Evolutionary conservation across 2,113 vertebrate species (phyloP), one percentile per base, ranked within the genome.

Genomic region (Nesoenas mayeri): DNA sequence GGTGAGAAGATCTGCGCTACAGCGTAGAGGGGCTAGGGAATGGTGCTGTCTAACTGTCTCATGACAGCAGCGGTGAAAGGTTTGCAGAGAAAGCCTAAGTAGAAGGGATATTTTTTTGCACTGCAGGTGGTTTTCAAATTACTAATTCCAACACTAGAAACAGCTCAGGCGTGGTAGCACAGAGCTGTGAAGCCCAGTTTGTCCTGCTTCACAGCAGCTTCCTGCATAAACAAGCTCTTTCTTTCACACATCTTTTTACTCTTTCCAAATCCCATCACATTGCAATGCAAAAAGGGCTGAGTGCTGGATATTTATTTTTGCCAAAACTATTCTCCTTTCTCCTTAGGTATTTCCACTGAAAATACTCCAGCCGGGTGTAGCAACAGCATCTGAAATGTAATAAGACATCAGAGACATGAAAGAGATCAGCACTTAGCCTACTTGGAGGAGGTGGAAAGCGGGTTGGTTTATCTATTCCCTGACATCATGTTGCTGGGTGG

Each of bases 181-280:
- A 53, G 91, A 79, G 64, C 53, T 79, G 75, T 65, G 80, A 93
- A 91, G 80, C 69, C 61, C 9, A 2, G 80, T 84, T 91, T 95
- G 91, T 95, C 93, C 94, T 89, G 89, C 85, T 96, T 93, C 91
- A 57, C 86, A 89, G 89, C 77, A 92, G 70, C 73, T 79, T 78
- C 65, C 65, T 42, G 69, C 79, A 81, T 61, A 95, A 93, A 91
- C 77, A 84, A 94, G 72, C 86, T 90, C 75, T 4, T 18, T 56
- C 87, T 79, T 81, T 91, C 91, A 92, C 88, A 88, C 56, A 22
- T 71, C 62, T 56, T 88, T 83, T 82, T 77, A 62, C 54, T 94
- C 79, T 89, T 92, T 44, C 66, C 73, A 93, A 93, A 87, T 81
- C 69, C 48, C 61, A 34, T 50, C 54, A 12, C 57, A 66, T 12